Evolutionary conservation across 2,797 vertebrate genomes (phyloP).

Genomic region (Mareca penelope): DNA sequence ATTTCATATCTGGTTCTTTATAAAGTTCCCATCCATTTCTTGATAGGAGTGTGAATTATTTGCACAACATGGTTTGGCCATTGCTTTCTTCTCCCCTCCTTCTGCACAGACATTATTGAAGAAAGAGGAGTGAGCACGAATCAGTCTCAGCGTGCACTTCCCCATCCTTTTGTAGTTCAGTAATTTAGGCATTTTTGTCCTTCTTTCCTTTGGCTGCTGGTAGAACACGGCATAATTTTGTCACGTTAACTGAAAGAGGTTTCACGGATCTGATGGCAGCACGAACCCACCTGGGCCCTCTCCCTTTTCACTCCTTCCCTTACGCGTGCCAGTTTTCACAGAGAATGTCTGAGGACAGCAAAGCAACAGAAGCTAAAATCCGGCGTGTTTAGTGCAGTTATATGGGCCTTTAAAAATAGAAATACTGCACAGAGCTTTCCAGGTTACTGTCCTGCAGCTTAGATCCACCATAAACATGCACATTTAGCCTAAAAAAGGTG

Average conservation of each 20-base stretch:
- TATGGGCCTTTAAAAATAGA: background rate
- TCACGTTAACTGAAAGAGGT: background rate
- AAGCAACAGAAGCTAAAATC: background rate
- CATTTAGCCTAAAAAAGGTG: background rate
- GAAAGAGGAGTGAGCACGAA: background rate
- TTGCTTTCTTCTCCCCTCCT: background rate
- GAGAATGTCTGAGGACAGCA: background rate
- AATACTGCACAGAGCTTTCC: background rate
- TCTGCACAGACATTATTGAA: background rate
- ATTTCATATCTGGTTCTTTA: background rate
- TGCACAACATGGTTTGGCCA: background rate
- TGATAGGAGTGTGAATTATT: background rate
- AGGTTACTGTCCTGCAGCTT: background rate
- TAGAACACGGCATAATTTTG: background rate
- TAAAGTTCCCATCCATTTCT: background rate
- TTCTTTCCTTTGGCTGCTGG: background rate
- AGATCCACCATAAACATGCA: background rate
- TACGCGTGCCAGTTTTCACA: background rate
- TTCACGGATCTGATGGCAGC: fast-evolving
- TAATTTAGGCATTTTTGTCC: background rate
- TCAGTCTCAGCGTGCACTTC: background rate
- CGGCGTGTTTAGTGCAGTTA: background rate
- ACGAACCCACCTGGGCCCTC: background rate
- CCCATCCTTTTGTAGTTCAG: background rate
- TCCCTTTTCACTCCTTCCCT: background rate